These are phyloP conservation scores for Ceramica pisi DNA, from an alignment of 2,888 invertebrate genomes.

Conservation along the genomic window DNA sequence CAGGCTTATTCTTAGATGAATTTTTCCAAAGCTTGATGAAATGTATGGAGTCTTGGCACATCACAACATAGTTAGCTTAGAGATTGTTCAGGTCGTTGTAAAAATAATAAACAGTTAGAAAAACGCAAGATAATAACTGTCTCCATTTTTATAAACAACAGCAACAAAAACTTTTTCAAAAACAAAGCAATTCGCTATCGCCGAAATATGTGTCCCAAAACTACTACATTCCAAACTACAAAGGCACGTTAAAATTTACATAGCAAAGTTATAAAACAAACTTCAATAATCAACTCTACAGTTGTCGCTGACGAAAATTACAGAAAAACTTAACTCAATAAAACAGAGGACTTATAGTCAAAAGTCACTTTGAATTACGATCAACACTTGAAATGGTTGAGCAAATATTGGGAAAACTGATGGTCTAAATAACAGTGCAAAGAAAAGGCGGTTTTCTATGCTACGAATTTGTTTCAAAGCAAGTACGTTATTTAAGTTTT, in stretches of 20 bases:
- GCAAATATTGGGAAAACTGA: conserved; percentile 20
- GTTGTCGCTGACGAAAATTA: conserved; percentile 65
- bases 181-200: neutral
- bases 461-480: neutral
- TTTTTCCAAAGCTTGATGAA: no score
- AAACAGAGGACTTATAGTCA: conserved; percentile 64
- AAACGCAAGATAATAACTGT: no score
- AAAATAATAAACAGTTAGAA: no score
- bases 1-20: no score
- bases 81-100: no score
- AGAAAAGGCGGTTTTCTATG: neutral
- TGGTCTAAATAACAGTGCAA: neutral
- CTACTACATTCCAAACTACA: conserved; percentile 39
- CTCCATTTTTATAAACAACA: neutral
- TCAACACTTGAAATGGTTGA: conserved; percentile 67
- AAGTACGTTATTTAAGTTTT: neutral
- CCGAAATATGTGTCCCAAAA: conserved; percentile 24
- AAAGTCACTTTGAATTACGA: conserved; percentile 79
- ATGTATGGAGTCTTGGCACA: no score
- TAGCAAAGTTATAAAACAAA: conserved; percentile 51
- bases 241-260: conserved; percentile 50
- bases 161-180: neutral
- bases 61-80: no score
- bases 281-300: conserved; percentile 47
- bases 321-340: conserved; percentile 70